Base-by-base conservation (phyloP, 2,888 invertebrate genomes). In the Biston stratarius region DNA sequence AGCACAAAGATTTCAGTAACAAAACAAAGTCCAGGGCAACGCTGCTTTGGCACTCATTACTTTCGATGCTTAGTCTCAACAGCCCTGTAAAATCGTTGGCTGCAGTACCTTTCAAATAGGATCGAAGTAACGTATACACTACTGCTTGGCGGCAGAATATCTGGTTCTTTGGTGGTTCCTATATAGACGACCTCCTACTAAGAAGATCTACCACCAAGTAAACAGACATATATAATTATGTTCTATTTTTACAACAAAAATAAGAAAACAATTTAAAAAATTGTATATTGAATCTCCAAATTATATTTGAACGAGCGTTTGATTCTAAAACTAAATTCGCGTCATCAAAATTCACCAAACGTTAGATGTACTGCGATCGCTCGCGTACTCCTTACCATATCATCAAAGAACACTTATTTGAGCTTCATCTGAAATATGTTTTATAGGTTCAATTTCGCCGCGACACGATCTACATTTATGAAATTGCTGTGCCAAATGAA, bases 401-500 rank as follows among this genome's bases (percentile, higher is more conserved):
- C 63, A 63, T 68, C 67, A 60, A 60, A 68, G 60, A 64, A 5
- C 62, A 63, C 60, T 67, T 67, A 67, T 67, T 67, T 51, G 49
- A 58, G 63, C 56, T 63, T 64, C 67, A 64, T 68, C 60, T 63
- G 38, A 60, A 68, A 68, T 68, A 63, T 63, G 56, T 68, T 68
- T 60, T 60, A 68, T 56, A 63, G 55, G 67, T 68, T 68, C 63
- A 63, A 71, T 69, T 69, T 71, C 34, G 42, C 36, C 49, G 52
- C 61, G 60, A 67, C 67, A 67, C 67, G 62, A 62, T 66, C 42
- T 64, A 56, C 70, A 63, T 71, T 67, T 74, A 69, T 61, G 69
- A 67, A 65, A 74, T 74, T 67, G 70, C 67, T 64, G 63, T 67
- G 70, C 61, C 70, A 74, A 72, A 72, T 72, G 69, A 74, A 70